A percentile compares a stretch with the other conserved stretches of the same genome.
Conservation (phyloP, 2,888 invertebrate species). For the Amorpha juglandis region DNA sequence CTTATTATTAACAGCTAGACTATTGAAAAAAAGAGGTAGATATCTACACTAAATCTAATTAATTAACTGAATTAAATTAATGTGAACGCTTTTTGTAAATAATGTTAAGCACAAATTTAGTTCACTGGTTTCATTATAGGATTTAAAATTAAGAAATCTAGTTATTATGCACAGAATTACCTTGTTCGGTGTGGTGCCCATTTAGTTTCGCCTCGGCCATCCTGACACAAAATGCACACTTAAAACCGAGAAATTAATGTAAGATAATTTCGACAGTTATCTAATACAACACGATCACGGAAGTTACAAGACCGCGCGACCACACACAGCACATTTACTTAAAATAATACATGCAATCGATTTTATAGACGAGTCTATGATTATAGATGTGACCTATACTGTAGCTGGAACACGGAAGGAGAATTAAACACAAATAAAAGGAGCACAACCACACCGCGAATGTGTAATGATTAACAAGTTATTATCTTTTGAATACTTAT, state of each 20-base stretch:
- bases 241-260: too few relatives aligned
- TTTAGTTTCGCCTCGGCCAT: conserved; percentile 47
- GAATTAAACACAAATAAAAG: neutral
- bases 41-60: too few relatives aligned
- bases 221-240: conserved; percentile 8
- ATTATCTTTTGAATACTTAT: conserved; percentile 37
- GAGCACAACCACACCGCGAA: conserved; percentile 11
- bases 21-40: too few relatives aligned
- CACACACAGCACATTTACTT: neutral
- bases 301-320: neutral
- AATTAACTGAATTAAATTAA: too few relatives aligned
- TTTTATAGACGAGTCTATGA: neutral
- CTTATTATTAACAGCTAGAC: too few relatives aligned
- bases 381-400: neutral
- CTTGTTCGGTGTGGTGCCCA: conserved; percentile 58
- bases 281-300: conserved; percentile 13
- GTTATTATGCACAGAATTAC: conserved; percentile 42
- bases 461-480: conserved; percentile 30
- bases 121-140: too few relatives aligned
- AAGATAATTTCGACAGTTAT: neutral
- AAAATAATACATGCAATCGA: neutral
- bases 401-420: neutral
- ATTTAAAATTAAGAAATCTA: conserved; percentile 22
- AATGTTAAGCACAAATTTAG: too few relatives aligned
- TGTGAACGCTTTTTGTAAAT: too few relatives aligned